Percentiles rank a stretch among this genome's conserved stretches.
Conservation (phyloP, 2,888 invertebrate genomes). For the Pachydiplax longipennis region DNA sequence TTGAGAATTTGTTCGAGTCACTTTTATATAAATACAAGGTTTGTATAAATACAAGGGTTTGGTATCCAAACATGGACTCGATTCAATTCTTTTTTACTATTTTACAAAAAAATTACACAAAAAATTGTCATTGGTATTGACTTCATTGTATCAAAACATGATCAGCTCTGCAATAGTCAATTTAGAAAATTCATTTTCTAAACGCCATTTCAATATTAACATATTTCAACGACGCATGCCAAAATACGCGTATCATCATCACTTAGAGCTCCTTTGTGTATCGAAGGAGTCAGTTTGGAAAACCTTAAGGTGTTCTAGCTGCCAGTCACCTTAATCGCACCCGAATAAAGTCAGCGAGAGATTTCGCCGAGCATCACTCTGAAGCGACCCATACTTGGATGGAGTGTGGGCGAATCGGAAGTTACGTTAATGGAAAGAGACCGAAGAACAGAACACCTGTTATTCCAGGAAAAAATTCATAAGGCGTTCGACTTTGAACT, state of each 20-base stretch:
- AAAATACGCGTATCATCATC: background rate
- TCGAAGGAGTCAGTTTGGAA: background rate
- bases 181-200: too few species aligned
- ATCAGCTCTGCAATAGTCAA: too few species aligned
- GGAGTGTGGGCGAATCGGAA: background rate
- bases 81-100: too few species aligned
- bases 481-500: background rate
- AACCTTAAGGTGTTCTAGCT: background rate
- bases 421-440: background rate
- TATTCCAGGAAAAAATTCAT: background rate
- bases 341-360: background rate
- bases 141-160: too few species aligned
- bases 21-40: too few species aligned
- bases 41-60: too few species aligned
- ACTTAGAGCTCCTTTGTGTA: background rate
- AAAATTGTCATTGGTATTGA: too few species aligned
- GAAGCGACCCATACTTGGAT: background rate
- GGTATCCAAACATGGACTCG: too few species aligned
- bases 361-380: background rate
- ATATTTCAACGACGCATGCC: background rate
- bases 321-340: background rate
- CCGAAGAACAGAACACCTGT: background rate
- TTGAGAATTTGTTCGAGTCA: too few species aligned
- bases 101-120: too few species aligned
- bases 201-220: too few species aligned